Evolutionary conservation across 2,888 invertebrate genomes (phyloP).

Genomic region (Ophion obscuratus): DNA sequence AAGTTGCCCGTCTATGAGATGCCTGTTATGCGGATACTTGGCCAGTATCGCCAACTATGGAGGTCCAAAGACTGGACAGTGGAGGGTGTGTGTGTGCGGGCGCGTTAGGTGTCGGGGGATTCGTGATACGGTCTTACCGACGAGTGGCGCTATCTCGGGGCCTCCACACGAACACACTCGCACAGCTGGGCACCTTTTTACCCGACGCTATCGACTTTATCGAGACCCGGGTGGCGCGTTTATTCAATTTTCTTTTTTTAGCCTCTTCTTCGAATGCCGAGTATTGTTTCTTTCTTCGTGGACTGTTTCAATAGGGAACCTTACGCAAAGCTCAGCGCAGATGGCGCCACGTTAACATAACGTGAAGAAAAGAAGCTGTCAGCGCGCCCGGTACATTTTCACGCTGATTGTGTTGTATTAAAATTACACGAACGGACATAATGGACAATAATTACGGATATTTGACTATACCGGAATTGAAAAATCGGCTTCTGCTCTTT

Average conservation of each 20-base stretch:
- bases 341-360: no score
- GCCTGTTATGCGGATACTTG: conserved; percentile 31
- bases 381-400: no score
- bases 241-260: background rate
- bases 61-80: conserved; percentile 50
- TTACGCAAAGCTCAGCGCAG: no score
- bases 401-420: no score
- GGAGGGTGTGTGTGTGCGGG: background rate
- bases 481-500: no score
- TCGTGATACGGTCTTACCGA: background rate
- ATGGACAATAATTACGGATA: no score
- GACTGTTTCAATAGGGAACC: no score
- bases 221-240: background rate
- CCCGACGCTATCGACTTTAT: conserved; percentile 1
- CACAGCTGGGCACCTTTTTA: background rate
- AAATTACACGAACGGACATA: no score
- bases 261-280: background rate
- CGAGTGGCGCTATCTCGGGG: conserved; percentile 38
- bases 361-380: no score
- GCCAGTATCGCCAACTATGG: conserved; percentile 72
- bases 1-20: conserved; percentile 6
- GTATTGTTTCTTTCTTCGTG: background rate
- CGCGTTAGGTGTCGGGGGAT: background rate
- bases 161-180: background rate
- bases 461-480: no score